phyloP scores from a whole-genome alignment of 1,140 invertebrate species.

The Ctenoplectra terminalis region DNA sequence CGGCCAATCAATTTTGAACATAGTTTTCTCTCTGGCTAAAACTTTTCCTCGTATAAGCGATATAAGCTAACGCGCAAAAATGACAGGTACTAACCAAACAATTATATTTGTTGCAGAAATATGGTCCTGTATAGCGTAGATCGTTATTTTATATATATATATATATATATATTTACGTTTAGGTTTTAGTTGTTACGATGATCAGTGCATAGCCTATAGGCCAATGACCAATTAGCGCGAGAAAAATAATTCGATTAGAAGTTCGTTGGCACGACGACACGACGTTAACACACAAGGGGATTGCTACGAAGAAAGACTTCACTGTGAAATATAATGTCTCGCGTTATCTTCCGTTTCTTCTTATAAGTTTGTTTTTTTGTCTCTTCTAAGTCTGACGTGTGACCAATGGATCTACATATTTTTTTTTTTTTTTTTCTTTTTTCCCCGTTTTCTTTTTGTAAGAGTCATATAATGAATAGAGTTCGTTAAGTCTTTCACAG shows the following conservation, averaged over 20 bases:
- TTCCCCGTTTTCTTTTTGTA: no score
- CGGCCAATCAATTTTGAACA: not conserved
- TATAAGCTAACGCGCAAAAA: not conserved
- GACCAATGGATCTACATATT: not conserved
- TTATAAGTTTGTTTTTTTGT: not conserved
- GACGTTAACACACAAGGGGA: not conserved
- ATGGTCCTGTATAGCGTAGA: not conserved
- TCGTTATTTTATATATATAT: slow-evolving; percentile 34
- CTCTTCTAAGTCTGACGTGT: not conserved
- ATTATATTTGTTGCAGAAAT: not conserved
- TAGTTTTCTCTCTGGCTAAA: not conserved
- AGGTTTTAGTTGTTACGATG: slow-evolving; percentile 7
- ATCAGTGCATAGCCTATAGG: not conserved
- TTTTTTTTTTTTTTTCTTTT: not conserved
- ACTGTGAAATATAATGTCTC: slow-evolving; percentile 10
- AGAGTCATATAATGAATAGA: not conserved
- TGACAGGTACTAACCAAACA: not conserved
- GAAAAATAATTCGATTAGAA: not conserved
- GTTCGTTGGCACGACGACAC: not conserved
- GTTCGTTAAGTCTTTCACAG: not conserved
- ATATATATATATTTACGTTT: slow-evolving; percentile 9
- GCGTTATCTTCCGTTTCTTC: slow-evolving; percentile 22
- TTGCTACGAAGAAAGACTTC: not conserved
- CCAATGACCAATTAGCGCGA: slow-evolving; percentile 36
- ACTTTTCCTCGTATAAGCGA: not conserved